Evolutionary conservation across 2,888 invertebrate genomes (phyloP), one percentile per base, ranked within the genome.

Genomic region (Crioceris asparagi): DNA sequence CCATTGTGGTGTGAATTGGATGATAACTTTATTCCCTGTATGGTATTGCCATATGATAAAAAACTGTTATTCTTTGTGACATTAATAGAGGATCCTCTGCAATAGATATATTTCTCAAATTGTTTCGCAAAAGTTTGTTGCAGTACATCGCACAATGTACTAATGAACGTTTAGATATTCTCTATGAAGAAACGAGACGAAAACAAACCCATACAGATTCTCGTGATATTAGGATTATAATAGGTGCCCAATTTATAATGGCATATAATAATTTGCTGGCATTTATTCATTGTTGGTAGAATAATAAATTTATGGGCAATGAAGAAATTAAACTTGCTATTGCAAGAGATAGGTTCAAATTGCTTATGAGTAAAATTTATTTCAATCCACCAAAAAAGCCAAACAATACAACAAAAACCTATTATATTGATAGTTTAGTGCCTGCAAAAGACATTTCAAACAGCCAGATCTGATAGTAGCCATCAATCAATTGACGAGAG

Each of bases 391-490:
- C 34, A 4, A 11, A 23, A 30, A 39, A 32, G 21, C 39, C 34
- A 3, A 11, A 17, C 21, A 34, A 32, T 16, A 2, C 21, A 8
- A 14, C 29, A 14, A 40, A 36, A 29, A 29, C 21, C 2, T 32
- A 40, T 18, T 36, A 32, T 26, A 32, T 36, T 6, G 36, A 36
- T 38, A 11, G 15, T 38, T 17, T 25, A 27, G 2, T 36, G 40
- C 16, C 27, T 40, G 26, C 23, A 40, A 17, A 7, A 36, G 10
- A 36, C 36, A 1, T 36, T 5, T 19, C 15, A 18, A 29, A 12
- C 17, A 11, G 19, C 29, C 4, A 29, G 29, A 29, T 29, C 29
- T 8, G 36, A 30, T 14, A 12, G 12, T 14, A 14, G 21, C 6
- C 17, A 29, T 12, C 18, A 29, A 23, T 10, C 29, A 4, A 36